Evolutionary conservation across 2,797 vertebrate genomes (phyloP), one percentile per base, ranked within the genome.

Genomic region (Danio jaintianensis): DNA sequence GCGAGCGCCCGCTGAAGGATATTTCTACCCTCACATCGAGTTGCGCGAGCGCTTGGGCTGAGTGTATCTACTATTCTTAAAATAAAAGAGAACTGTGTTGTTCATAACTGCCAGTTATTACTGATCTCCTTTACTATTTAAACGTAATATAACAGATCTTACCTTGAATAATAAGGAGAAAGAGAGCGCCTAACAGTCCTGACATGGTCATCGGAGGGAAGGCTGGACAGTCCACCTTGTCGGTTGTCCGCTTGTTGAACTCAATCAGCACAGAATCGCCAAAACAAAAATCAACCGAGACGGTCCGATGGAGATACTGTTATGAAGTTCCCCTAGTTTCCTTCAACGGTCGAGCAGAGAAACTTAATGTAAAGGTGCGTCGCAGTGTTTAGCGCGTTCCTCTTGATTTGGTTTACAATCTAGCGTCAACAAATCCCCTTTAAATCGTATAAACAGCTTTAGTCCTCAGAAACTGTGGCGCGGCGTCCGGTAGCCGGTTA

Each of bases 101-200:
- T 38, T 69, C n/a, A 20, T 38, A 80, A 15, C 6, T 11, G 11
- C 2, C 9, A 12, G 48, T 18, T 52, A 48, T 59, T 56, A 47
- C 78, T 75, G 75, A 81, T 78, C 82, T 20, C 62, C 78, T 80
- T 48, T 20, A 45, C 52, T 75, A 42, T 63, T 56, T 52, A 78
- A 40, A 56, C 84, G 86, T 85, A 84, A 87, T 84, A 90, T 82
- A 38, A 56, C 18, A 22, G 62, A 43, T 75, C 91, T 91, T 92
- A 94, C 93, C 92, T 87, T 91, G 87, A 43, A 73, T 0, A 52
- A 89, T 55, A 38, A 89, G 76, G 67, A 90, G 86, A 68, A 88
- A 38, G 55, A 87, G 64, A 83, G 89, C 11, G 79, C 82, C 80
- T 58, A 93, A 81, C 47, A 92, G 86, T 86, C 86, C 87, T 80